Base-by-base conservation (phyloP, 2,888 invertebrate species). In the Diadegma fenestrale region DNA sequence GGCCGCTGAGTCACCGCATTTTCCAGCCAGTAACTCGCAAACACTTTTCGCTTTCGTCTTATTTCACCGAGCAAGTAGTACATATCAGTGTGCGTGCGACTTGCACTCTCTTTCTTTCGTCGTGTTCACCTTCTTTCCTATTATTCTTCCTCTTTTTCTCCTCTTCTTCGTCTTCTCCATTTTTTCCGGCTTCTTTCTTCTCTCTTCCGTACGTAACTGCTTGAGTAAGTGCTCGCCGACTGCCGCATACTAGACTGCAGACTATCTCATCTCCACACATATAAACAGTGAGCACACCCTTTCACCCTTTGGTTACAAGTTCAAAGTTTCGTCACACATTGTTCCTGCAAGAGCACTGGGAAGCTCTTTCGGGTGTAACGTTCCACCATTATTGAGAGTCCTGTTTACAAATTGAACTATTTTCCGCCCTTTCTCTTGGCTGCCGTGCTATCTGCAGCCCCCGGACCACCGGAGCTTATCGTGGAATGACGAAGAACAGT, bases 401-500 rank as follows among this genome's bases (percentile, higher is more conserved):
- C 90, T 93, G 93, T 93, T 93, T 93, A 93, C 93, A 91, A 92
- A 93, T 93, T 90, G 92, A 92, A 92, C 89, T 89, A 58, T 73
- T 75, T 73, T 48, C 26, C 51, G 41, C 69, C 66, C 33, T 33
- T 26, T 37, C 54, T 17, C 73, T 45, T 43, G n/a, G 58, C 68
- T 58, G 51, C 66, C 41, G n/a, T 71, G 58, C 58, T 54, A 43
- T 26, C 41, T 58, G 37, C 26, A 68, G 51, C 51, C 12, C 17
- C 26, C 26, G n/a, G n/a, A 68, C 54, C n/a, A 43, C 64, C 66
- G 81, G 80, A 91, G 89, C 90, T 87, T 89, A 90, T 90, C 87
- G 87, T 63, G 78, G 66, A 78, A 4, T 4, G 33, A 68, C 66
- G 22, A 17, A 37, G 45, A 79, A 64, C 30, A 66, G 19, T 73